A percentile compares a stretch with the other conserved stretches of the same genome.
These are phyloP conservation scores for Pseudanteris insignis DNA, from an alignment of 2,888 invertebrate species.

Conservation along the genomic window DNA sequence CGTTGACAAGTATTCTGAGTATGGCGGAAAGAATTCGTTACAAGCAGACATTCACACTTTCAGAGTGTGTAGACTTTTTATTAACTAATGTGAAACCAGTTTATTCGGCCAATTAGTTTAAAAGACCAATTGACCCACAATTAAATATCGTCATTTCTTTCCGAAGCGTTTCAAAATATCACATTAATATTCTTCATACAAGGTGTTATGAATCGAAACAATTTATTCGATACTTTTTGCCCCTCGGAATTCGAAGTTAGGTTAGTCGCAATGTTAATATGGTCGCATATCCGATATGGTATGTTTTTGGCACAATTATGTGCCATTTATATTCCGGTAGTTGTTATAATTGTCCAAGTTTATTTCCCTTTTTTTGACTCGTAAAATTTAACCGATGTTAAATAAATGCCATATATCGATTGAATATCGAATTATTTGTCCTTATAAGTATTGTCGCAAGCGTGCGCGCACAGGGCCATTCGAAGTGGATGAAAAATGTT, in stretches of 20 bases:
- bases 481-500: too few species aligned
- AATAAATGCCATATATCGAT: too few species aligned
- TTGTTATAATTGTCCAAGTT: too few species aligned
- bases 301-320: too few species aligned
- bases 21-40: constrained; percentile 27
- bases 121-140: constrained; percentile 42
- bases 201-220: constrained; percentile 1
- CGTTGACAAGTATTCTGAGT: constrained; percentile 27
- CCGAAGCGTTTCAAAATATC: constrained; percentile 32
- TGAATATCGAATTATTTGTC: too few species aligned
- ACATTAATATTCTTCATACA: constrained; percentile 19
- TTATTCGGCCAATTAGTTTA: constrained; percentile 45
- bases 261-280: too few species aligned
- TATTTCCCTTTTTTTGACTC: too few species aligned
- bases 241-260: constrained; percentile 2
- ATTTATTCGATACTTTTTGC: constrained; percentile 8
- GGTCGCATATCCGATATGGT: too few species aligned
- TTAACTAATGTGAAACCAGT: constrained; percentile 34
- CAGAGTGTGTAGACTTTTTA: constrained; percentile 40
- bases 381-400: too few species aligned
- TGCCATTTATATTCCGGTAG: too few species aligned
- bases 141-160: constrained; percentile 46
- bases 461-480: too few species aligned
- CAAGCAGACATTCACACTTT: constrained; percentile 43
- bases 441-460: too few species aligned